Percentiles rank a stretch among this genome's conserved stretches.
phyloP scores from a whole-genome alignment of 2,113 vertebrate genomes.

The Vireo altiloquus region DNA sequence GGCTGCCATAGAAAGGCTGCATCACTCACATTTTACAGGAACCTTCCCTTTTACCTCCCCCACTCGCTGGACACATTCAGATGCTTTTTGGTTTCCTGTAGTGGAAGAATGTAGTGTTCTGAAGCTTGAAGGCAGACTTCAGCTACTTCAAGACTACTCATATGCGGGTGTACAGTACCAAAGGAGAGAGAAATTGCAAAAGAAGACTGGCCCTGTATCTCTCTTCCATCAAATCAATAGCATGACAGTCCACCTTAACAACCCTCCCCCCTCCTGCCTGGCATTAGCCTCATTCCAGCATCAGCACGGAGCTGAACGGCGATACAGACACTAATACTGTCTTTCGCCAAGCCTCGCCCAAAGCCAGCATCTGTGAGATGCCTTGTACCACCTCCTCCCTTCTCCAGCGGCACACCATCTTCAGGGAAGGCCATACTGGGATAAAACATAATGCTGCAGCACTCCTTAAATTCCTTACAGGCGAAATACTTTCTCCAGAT shows the following conservation, averaged over 20 bases:
- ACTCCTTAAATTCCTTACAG: background rate
- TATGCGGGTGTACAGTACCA: background rate
- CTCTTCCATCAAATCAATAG: background rate
- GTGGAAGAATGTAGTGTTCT: background rate
- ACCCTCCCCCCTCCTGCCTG: constrained; percentile 18
- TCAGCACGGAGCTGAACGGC: background rate
- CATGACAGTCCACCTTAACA: constrained; percentile 28
- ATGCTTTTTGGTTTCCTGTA: background rate
- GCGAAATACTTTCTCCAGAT: background rate
- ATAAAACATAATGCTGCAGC: background rate
- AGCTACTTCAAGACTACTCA: background rate
- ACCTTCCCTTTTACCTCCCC: background rate
- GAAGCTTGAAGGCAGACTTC: background rate
- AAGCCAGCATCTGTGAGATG: background rate
- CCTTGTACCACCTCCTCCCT: background rate
- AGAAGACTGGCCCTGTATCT: background rate
- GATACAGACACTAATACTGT: background rate
- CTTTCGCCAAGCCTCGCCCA: background rate
- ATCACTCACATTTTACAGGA: background rate
- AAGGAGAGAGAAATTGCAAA: background rate
- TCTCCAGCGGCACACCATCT: background rate
- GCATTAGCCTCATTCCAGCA: constrained; percentile 47
- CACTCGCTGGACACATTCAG: background rate
- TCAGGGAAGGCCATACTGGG: background rate
- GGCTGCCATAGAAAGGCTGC: background rate